Conservation (phyloP, 2,113 vertebrate species). For the Phaethon lepturus region DNA sequence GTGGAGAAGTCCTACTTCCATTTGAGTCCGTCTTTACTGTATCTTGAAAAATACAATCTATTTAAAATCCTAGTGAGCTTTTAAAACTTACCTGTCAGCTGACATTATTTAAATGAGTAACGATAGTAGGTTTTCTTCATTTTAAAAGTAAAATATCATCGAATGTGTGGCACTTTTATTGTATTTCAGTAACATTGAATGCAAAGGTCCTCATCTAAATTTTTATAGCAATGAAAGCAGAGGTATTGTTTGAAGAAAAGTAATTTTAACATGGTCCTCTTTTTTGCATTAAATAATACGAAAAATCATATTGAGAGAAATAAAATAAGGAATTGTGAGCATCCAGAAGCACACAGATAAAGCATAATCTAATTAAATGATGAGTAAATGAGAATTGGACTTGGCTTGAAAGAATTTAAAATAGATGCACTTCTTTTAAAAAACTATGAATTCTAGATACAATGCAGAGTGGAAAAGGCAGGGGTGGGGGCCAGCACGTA, state of each 20-base stretch:
- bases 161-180: not conserved
- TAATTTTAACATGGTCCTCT: not conserved
- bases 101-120: not conserved
- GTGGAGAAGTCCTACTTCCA: not conserved
- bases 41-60: not conserved
- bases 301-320: not conserved
- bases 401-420: not conserved
- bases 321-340: not conserved
- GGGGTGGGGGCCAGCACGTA: fast-evolving
- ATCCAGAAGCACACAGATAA: not conserved
- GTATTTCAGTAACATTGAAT: not conserved
- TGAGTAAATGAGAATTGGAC: not conserved
- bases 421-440: fast-evolving
- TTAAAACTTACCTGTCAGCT: not conserved
- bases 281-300: not conserved
- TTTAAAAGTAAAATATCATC: not conserved
- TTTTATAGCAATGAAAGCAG: not conserved
- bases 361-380: not conserved
- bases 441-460: not conserved
- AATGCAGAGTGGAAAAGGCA: not conserved
- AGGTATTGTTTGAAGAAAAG: not conserved
- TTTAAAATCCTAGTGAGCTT: not conserved
- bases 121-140: not conserved
- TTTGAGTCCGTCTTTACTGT: not conserved
- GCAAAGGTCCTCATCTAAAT: not conserved